phyloP scores from a whole-genome alignment of 1,140 invertebrate genomes.

The Apis dorsata region DNA sequence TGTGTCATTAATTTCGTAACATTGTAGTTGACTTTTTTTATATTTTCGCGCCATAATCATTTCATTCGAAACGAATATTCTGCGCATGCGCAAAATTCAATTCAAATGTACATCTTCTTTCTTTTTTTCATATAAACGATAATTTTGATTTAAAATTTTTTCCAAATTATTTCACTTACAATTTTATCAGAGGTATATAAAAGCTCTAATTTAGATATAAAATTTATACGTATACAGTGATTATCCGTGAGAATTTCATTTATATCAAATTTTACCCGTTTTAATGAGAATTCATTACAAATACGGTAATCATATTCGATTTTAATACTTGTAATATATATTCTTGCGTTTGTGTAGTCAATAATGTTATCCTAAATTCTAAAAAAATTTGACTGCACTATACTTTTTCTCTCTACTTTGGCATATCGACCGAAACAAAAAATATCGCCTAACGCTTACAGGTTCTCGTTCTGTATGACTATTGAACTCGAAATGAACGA shows the following conservation, averaged over 20 bases:
- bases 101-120: background rate
- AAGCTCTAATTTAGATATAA: background rate
- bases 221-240: background rate
- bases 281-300: too few relatives aligned
- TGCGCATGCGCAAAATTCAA: background rate
- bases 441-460: slow-evolving; percentile 35
- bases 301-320: background rate
- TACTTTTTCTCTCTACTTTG: slow-evolving; percentile 50
- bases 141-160: background rate
- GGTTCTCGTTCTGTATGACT: background rate
- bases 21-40: background rate
- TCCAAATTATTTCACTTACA: background rate
- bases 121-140: background rate
- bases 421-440: slow-evolving; percentile 47
- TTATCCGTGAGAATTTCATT: background rate
- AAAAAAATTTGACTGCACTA: slow-evolving; percentile 38
- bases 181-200: slow-evolving; percentile 2
- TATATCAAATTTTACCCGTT: too few relatives aligned
- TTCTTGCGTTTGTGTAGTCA: slow-evolving; percentile 10
- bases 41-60: background rate
- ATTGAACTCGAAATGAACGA: background rate
- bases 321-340: background rate
- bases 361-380: slow-evolving; percentile 28
- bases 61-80: background rate
- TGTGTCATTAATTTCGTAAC: background rate